phyloP scores from a whole-genome alignment of 2,113 vertebrate species.

The Theristicus caerulescens region DNA sequence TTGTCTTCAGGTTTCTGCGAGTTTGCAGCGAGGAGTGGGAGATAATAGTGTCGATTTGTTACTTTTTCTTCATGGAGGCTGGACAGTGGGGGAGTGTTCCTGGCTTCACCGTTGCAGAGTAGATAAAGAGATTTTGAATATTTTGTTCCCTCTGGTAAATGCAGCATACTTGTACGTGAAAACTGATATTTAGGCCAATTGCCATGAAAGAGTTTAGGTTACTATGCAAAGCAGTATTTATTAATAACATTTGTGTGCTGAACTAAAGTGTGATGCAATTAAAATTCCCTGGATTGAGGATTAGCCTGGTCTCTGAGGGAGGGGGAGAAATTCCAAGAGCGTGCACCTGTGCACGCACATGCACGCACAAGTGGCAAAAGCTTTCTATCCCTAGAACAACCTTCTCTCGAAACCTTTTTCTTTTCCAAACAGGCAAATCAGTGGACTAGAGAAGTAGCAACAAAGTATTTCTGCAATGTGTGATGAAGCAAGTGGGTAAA shows the following conservation, averaged over 20 bases:
- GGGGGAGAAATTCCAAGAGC: neutral
- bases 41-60: neutral
- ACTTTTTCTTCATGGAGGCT: neutral
- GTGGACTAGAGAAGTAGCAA: neutral
- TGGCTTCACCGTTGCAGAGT: neutral
- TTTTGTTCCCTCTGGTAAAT: neutral
- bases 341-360: accelerated
- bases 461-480: neutral
- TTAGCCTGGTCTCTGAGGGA: neutral
- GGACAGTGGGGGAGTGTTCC: neutral
- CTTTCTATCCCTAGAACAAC: neutral
- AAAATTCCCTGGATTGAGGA: neutral
- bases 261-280: neutral
- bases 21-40: neutral
- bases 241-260: neutral
- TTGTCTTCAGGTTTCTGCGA: neutral
- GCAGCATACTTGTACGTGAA: neutral
- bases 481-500: neutral
- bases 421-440: neutral
- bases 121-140: neutral
- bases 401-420: neutral
- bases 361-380: neutral
- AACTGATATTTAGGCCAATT: neutral
- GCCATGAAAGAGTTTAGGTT: neutral
- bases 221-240: neutral